Evolutionary conservation across 2,888 invertebrate species (phyloP).

Genomic region (Aromia moschata): DNA sequence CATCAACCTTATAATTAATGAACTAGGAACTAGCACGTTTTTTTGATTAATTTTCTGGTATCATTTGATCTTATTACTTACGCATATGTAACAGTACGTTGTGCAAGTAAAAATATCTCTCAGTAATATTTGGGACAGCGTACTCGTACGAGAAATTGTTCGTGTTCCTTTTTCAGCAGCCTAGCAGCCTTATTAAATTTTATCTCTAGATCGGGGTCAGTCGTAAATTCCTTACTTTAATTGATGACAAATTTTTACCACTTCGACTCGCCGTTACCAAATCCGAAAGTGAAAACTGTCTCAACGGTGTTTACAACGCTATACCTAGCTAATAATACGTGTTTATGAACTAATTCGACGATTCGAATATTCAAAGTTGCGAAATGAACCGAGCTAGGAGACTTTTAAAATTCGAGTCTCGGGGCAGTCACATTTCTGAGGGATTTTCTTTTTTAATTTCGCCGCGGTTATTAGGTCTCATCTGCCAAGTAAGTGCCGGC

Average conservation of each 20-base stretch:
- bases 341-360: no score
- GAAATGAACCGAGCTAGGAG: no score
- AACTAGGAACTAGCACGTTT: no score
- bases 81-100: no score
- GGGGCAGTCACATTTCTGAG: neutral
- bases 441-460: constrained; percentile 10
- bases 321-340: no score
- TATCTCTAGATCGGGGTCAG: neutral
- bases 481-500: constrained; percentile 3
- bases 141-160: neutral
- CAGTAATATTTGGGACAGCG: neutral
- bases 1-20: no score
- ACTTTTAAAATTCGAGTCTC: no score
- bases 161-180: neutral
- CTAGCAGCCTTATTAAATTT: neutral
- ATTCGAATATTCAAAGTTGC: no score
- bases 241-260: constrained; percentile 1
- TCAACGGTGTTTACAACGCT: no score
- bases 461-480: neutral
- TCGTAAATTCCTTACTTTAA: neutral
- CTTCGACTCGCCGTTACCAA: neutral
- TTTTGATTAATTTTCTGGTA: no score
- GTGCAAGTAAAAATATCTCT: no score
- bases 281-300: neutral
- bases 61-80: no score